Conservation (phyloP, 2,888 invertebrate genomes). For the Tetrapedia diversipes region DNA sequence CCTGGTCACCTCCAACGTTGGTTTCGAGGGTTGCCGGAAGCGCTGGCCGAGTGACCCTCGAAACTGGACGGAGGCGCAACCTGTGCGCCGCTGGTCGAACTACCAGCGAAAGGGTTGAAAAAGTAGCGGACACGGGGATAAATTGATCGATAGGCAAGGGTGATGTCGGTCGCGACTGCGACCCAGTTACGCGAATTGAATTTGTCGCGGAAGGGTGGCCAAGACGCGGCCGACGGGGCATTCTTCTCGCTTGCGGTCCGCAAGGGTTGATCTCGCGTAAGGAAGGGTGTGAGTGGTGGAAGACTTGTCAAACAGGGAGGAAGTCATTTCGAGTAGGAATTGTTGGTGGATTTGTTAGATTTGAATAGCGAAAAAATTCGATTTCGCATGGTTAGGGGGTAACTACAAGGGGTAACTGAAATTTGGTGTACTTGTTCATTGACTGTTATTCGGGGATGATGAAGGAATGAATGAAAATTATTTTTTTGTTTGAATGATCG, state of each 20-base stretch:
- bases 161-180: constrained; percentile 52
- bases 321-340: too few species aligned
- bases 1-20: background rate
- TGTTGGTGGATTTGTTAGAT: too few species aligned
- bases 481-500: too few species aligned
- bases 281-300: background rate
- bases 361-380: too few species aligned
- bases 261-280: background rate
- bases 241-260: background rate
- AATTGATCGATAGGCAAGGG: constrained; percentile 63
- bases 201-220: background rate
- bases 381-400: too few species aligned
- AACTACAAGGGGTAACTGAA: too few species aligned
- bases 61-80: constrained; percentile 80
- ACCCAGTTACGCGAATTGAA: constrained; percentile 53
- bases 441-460: too few species aligned
- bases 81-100: constrained; percentile 75
- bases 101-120: constrained; percentile 79
- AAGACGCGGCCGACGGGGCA: background rate
- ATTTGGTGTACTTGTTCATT: too few species aligned
- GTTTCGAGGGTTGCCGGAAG: constrained; percentile 39
- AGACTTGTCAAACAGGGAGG: too few species aligned
- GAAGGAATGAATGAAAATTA: too few species aligned
- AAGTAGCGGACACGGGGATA: constrained; percentile 67
- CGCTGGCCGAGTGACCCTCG: constrained; percentile 69